phyloP scores from a whole-genome alignment of 2,113 vertebrate genomes.

The Maccullochella peelii region DNA sequence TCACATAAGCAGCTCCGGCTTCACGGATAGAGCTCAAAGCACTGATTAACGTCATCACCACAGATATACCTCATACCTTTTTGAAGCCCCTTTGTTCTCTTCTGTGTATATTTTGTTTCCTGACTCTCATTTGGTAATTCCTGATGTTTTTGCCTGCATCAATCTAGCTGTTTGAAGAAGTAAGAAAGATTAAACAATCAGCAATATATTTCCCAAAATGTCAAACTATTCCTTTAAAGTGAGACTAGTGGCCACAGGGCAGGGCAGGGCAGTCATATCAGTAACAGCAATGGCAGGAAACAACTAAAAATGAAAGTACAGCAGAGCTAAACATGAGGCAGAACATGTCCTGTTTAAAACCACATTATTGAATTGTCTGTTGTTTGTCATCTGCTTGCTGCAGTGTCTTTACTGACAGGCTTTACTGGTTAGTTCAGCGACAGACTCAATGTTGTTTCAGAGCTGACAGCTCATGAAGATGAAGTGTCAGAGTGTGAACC shows the following conservation, averaged over 20 bases:
- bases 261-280: conserved; percentile 1
- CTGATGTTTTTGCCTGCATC: conserved; percentile 4
- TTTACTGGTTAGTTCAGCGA: conserved; percentile 5
- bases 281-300: conserved; percentile 6
- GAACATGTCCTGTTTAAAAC: conserved; percentile 15
- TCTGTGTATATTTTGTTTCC: conserved; percentile 2
- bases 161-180: neutral
- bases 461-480: conserved; percentile 49
- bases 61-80: conserved; percentile 11
- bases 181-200: too few relatives aligned
- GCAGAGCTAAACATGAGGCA: neutral
- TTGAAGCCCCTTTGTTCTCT: conserved; percentile 9
- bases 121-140: neutral
- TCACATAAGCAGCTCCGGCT: conserved; percentile 30
- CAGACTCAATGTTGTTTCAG: conserved; percentile 22
- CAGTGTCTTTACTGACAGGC: conserved; percentile 13
- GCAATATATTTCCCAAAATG: neutral
- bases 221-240: neutral
- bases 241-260: conserved; percentile 10
- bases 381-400: conserved; percentile 29
- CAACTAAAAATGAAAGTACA: neutral
- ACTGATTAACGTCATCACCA: conserved; percentile 41
- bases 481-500: conserved; percentile 42
- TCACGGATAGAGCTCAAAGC: conserved; percentile 32
- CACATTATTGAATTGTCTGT: conserved; percentile 27